Conservation (phyloP, 1,140 invertebrate species). For the Lasioglossum baleicum region DNA sequence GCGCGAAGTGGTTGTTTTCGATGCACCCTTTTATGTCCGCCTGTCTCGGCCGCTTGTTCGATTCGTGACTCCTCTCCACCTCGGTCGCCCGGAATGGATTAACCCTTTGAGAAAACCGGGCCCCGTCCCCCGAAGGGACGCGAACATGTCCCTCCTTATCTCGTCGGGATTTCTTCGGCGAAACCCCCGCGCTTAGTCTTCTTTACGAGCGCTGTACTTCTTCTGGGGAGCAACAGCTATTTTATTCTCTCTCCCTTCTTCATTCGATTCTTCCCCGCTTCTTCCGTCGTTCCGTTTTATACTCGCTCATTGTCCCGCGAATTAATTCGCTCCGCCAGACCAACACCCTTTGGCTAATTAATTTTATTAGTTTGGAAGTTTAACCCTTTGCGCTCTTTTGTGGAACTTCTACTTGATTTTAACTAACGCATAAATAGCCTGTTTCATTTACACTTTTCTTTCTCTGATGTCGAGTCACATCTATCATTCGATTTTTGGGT, state of each 20-base stretch:
- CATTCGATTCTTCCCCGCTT: not conserved
- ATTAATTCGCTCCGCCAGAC: too few relatives aligned
- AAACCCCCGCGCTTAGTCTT: not conserved
- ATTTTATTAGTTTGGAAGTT: too few relatives aligned
- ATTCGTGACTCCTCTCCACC: conserved; percentile 6
- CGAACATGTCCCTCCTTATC: not conserved
- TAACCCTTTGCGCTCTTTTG: too few relatives aligned
- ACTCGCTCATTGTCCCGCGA: too few relatives aligned
- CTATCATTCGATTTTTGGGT: too few relatives aligned
- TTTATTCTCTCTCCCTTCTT: not conserved
- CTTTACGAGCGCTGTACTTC: not conserved
- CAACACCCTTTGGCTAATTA: too few relatives aligned
- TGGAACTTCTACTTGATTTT: too few relatives aligned
- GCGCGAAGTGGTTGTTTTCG: conserved; percentile 4
- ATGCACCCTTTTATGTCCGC: not conserved
- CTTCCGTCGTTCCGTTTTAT: not conserved
- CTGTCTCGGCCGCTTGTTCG: not conserved
- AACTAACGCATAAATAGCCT: too few relatives aligned
- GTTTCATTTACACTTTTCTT: too few relatives aligned
- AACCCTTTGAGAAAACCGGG: not conserved
- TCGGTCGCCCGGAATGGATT: not conserved
- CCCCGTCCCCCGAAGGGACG: not conserved
- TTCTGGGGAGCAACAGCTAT: not conserved
- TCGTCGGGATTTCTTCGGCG: not conserved
- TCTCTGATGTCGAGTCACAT: too few relatives aligned